These are phyloP conservation scores for Crioceris asparagi DNA, from an alignment of 2,888 invertebrate species.

Conservation along the genomic window DNA sequence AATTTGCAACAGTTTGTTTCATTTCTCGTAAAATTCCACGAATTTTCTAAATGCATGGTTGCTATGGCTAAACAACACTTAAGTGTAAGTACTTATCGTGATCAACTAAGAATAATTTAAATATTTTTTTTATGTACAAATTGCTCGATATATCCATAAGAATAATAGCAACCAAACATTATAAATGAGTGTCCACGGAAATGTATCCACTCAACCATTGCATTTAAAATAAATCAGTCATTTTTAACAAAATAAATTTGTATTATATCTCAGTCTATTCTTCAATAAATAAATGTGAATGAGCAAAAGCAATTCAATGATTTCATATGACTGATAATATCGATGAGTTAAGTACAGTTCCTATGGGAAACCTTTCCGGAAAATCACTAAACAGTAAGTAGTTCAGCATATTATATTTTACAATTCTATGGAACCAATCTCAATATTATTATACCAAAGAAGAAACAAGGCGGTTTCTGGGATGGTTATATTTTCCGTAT, in stretches of 20 bases:
- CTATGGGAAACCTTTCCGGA: not conserved
- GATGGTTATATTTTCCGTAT: too few species aligned
- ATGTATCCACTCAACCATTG: slow-evolving; percentile 15
- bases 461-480: too few species aligned
- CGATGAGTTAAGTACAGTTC: slow-evolving; percentile 2
- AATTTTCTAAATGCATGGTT: slow-evolving; percentile 16
- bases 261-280: slow-evolving; percentile 33
- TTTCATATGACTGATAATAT: not conserved
- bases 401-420: too few species aligned
- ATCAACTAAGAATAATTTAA: slow-evolving; percentile 3
- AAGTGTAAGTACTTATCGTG: slow-evolving; percentile 2
- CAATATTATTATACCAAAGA: too few species aligned
- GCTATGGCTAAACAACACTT: slow-evolving; percentile 12
- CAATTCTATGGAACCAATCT: too few species aligned
- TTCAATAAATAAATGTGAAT: slow-evolving; percentile 13
- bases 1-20: slow-evolving; percentile 9
- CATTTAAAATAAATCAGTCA: slow-evolving; percentile 31
- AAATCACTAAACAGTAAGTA: slow-evolving; percentile 10
- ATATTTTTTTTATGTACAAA: slow-evolving; percentile 11
- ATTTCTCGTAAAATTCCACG: slow-evolving; percentile 1
- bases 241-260: slow-evolving; percentile 29
- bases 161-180: slow-evolving; percentile 16
- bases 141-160: slow-evolving; percentile 8
- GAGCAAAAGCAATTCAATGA: slow-evolving; percentile 7
- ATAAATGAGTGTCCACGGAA: slow-evolving; percentile 11